Conservation (phyloP, 2,113 vertebrate species). For the Anhinga anhinga region DNA sequence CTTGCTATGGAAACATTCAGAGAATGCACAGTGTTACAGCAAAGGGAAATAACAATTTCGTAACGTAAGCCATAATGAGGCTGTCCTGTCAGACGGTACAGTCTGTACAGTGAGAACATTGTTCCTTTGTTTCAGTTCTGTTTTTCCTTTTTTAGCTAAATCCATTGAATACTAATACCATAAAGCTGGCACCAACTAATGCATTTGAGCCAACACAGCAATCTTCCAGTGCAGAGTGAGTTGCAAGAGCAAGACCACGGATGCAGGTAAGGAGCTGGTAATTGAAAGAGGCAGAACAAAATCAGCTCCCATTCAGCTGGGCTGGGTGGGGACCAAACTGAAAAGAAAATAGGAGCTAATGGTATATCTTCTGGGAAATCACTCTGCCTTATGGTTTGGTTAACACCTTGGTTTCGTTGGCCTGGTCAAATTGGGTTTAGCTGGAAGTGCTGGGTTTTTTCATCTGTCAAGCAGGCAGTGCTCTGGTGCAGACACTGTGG, state of each 20-base stretch:
- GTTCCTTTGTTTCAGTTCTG: neutral
- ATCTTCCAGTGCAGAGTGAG: fast-evolving
- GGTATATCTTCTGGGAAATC: neutral
- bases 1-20: neutral
- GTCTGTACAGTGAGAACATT: neutral
- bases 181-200: neutral
- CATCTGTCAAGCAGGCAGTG: neutral
- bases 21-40: neutral
- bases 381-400: neutral
- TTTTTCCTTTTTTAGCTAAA: neutral
- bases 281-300: neutral
- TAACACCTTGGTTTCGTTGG: neutral
- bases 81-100: neutral
- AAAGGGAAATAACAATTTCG: neutral
- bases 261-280: neutral
- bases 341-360: neutral
- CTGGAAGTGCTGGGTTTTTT: neutral
- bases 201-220: neutral
- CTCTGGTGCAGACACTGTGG: fast-evolving
- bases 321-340: neutral
- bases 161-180: neutral
- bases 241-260: neutral
- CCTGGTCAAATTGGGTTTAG: neutral
- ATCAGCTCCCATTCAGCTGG: neutral
- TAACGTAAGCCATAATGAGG: neutral